Evolutionary conservation across 2,888 invertebrate species (phyloP).

Genomic region (Boloria euphrosyne): DNA sequence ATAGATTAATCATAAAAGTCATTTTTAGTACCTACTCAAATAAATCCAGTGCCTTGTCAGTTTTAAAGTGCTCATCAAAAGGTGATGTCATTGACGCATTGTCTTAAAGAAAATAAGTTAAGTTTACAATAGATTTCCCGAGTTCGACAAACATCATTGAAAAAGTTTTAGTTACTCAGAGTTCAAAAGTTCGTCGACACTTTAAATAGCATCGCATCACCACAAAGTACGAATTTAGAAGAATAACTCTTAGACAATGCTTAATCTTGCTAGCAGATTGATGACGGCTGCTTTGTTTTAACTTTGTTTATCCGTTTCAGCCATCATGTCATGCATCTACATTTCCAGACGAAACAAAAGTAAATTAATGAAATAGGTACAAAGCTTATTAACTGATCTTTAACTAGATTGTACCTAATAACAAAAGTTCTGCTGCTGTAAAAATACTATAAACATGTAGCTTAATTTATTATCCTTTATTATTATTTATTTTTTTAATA

Average conservation of each 20-base stretch:
- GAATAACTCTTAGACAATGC: conserved; percentile 58
- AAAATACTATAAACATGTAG: too few relatives aligned
- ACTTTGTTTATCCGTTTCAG: conserved; percentile 42
- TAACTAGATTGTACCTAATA: conserved; percentile 24
- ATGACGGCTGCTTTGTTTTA: conserved; percentile 46
- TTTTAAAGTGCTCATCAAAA: conserved; percentile 44
- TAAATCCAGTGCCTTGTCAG: conserved; percentile 42
- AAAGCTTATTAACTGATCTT: conserved; percentile 35
- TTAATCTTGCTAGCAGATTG: conserved; percentile 55
- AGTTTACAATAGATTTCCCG: conserved; percentile 35
- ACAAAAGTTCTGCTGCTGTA: background rate
- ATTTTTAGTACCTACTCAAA: conserved; percentile 14
- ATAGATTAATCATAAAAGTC: conserved; percentile 6
- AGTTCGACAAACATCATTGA: conserved; percentile 63
- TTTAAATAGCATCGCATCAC: conserved; percentile 51
- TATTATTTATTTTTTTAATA: too few relatives aligned
- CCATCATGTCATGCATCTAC: conserved; percentile 37
- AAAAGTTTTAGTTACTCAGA: conserved; percentile 55
- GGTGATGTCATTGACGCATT: conserved; percentile 34
- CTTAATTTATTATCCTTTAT: too few relatives aligned
- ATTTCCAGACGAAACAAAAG: conserved; percentile 39
- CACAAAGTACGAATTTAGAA: conserved; percentile 52
- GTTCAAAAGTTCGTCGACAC: conserved; percentile 65
- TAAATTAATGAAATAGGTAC: conserved; percentile 35
- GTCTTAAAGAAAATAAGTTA: conserved; percentile 35